These are phyloP conservation scores for Drosophila subobscura DNA, from an alignment of 1,140 invertebrate genomes.

Conservation along the genomic window DNA sequence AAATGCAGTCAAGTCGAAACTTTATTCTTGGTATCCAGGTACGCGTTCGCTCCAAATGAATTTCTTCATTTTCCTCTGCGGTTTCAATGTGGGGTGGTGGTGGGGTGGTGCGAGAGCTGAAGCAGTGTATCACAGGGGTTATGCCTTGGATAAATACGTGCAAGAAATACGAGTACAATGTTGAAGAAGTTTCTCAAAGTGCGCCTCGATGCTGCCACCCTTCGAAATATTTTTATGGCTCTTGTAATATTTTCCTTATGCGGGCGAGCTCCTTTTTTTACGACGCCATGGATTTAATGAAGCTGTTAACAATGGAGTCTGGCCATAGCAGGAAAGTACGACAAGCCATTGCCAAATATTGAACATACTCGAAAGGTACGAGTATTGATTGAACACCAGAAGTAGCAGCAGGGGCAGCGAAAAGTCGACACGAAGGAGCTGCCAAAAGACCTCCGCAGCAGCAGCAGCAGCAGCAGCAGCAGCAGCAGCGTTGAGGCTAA, in stretches of 20 bases:
- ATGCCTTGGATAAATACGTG: conserved; percentile 60
- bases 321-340: conserved; percentile 26
- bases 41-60: conserved; percentile 55
- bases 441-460: too few species aligned
- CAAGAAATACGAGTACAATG: conserved; percentile 56
- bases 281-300: conserved; percentile 50
- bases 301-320: conserved; percentile 57
- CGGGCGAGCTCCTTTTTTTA: conserved; percentile 28
- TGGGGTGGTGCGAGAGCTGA: not conserved
- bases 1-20: conserved; percentile 80
- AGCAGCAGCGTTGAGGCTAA: conserved; percentile 18
- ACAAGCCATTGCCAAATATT: conserved; percentile 39
- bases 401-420: not conserved
- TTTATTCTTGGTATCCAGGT: conserved; percentile 55
- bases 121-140: not conserved
- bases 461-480: too few species aligned
- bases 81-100: conserved; percentile 10
- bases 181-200: conserved; percentile 12
- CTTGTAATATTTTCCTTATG: conserved; percentile 35
- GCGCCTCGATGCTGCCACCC: conserved; percentile 18
- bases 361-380: conserved; percentile 13
- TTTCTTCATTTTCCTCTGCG: conserved; percentile 54
- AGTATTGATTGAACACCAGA: conserved; percentile 27
- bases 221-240: conserved; percentile 57
- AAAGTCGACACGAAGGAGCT: too few species aligned